Evolutionary conservation across 2,888 invertebrate genomes (phyloP), one percentile per base, ranked within the genome.

Genomic region (Chrysolina oricalcia): DNA sequence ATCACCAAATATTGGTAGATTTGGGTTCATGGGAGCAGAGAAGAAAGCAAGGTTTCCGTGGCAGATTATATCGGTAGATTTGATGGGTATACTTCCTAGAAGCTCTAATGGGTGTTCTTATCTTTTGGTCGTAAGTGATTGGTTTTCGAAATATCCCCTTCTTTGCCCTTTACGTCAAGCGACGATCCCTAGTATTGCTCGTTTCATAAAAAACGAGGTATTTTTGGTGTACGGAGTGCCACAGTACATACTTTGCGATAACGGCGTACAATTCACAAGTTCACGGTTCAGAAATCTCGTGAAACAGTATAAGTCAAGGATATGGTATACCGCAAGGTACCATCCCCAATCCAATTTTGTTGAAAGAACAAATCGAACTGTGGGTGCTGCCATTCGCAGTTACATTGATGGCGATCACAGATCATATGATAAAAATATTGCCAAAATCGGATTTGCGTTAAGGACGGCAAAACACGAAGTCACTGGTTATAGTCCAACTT

Each of bases 281-380:
- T 40, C 48, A 35, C 48, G 64, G 41, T 75, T 77, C 27, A 46
- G 41, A 21, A 46, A 69, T 6, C 35, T 83, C 77, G 63, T 19
- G 56, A 3, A 46, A 15, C 69, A 63, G 13, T 83, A 80, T 63
- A 72, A 80, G 10, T 62, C 76, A 0, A 74, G 67, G 23, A 53
- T 83, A 10, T 53, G 59, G 5, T 78, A 66, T 65, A 85, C 80
- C 50, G 78, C 83, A 0, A 27, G 73, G 10, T 86, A 87, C 67
- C 78, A 84, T 35, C 85, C 86, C 0, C 85, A 85, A 71, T 77
- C 81, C 1, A 85, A 87, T 64, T 84, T 85, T 0, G 82, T 85
- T 0, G 86, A 87, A 72, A 70, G 85, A 0, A 80, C 83, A 0
- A 87, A 87, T 72, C 70, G 83, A 40, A 83, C 83, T 0, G 71